Conservation (phyloP, 2,888 invertebrate genomes). For the Tenodera sinensis region DNA sequence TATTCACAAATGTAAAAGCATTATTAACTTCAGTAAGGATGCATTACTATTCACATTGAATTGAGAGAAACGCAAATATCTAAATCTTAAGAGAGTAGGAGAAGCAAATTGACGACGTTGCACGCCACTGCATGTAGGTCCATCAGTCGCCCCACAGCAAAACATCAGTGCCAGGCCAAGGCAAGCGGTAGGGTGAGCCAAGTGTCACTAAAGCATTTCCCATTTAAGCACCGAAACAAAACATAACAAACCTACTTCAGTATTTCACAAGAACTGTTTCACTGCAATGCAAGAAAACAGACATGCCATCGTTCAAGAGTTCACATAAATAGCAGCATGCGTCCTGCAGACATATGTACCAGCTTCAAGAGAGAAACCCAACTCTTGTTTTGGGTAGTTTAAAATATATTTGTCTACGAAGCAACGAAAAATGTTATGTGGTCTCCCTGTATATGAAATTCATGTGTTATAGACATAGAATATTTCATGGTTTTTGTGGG, state of each 20-base stretch:
- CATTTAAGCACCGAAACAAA: conserved; percentile 8
- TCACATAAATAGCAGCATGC: neutral
- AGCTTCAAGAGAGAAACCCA: neutral
- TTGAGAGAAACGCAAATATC: too few species aligned
- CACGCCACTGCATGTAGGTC: neutral
- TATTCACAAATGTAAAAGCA: too few species aligned
- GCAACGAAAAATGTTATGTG: too few species aligned
- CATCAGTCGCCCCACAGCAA: conserved; percentile 3
- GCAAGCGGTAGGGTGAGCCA: neutral
- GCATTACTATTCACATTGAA: too few species aligned
- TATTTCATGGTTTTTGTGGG: too few species aligned
- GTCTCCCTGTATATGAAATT: too few species aligned
- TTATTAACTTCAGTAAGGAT: too few species aligned
- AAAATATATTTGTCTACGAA: too few species aligned
- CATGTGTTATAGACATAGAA: too few species aligned
- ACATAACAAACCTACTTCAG: conserved; percentile 7
- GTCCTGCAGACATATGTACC: neutral
- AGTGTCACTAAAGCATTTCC: conserved; percentile 24
- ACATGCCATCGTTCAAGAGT: neutral
- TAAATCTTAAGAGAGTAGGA: too few species aligned
- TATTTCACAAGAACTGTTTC: neutral
- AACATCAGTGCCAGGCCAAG: neutral
- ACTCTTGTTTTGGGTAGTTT: neutral
- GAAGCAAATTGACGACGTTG: neutral
- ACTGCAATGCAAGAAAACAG: neutral